Base-by-base conservation (phyloP, 2,113 vertebrate species). In the Amblyornis subalaris region DNA sequence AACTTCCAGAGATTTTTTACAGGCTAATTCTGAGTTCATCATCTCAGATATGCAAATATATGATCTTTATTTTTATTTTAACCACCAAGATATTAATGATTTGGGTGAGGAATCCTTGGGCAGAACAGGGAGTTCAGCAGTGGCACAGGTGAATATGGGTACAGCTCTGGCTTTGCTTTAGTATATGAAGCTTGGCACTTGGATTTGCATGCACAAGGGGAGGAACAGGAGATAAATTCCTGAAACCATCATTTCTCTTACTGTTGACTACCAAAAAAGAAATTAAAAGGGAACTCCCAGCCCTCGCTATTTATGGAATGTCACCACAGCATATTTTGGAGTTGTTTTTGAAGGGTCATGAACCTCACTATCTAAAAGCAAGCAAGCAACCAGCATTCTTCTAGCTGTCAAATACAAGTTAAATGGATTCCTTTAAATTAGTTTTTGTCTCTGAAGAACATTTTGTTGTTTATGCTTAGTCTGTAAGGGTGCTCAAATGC, bases 341-440 rank as follows among this genome's bases (percentile, higher is more conserved):
- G 55, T 57, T 93, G 79, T 83, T 91, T 91, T 67, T 69, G 69
- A 91, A 81, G 67, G 51, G 60, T 69, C 50, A 38, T 95, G 93
- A 93, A 88, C 75, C 54, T 88, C 25, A 33, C 55, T 88, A 24
- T 83, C 82, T 93, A 71, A 86, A 94, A 95, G 44, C 55, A 88
- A 87, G 84, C 48, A 75, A 82, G 64, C 25, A 69, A 73, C 13
- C 15, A 60, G 22, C 29, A 51, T 93, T 85, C 47, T 91, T 88
- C n/a, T 40, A 77, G 36, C 51, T 93, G 67, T 60, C 57, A 90
- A 84, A 88, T 65, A 69, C 40, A 94, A 60, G 85, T 91, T 88
- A 93, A 91, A 80, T 74, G n/a, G 64, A n/a, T 91, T 69, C 4
- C 84, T 95, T 90, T 25, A 64, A 90, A 77, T 74, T 53, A 57